A percentile compares a stretch with the other conserved stretches of the same genome.
Conservation (phyloP, 2,113 vertebrate genomes). For the Spilogale gracilis region DNA sequence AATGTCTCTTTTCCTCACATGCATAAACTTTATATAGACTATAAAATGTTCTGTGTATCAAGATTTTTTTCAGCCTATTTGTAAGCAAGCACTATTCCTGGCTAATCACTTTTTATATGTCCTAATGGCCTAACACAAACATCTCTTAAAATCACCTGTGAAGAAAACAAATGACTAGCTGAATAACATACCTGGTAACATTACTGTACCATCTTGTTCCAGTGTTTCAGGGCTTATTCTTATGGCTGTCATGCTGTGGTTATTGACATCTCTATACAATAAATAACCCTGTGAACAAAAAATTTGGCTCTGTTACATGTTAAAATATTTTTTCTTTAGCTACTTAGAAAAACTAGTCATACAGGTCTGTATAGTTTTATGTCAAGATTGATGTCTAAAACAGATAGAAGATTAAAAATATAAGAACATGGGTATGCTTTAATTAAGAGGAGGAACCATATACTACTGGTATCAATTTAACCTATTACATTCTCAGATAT, state of each 20-base stretch:
- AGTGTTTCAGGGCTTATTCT: slow-evolving; percentile 99
- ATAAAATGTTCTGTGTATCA: slow-evolving; percentile 11
- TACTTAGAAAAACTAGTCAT: slow-evolving; percentile 36
- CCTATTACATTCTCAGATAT: neutral
- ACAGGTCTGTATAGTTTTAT: neutral
- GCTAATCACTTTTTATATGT: neutral
- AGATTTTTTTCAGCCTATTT: slow-evolving; percentile 50
- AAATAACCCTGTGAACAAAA: slow-evolving; percentile 92
- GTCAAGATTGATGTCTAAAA: slow-evolving; percentile 1
- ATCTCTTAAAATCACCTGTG: slow-evolving; percentile 53
- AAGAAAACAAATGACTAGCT: slow-evolving; percentile 17
- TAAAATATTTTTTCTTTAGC: slow-evolving; percentile 53
- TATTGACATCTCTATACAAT: slow-evolving; percentile 97
- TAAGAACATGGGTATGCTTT: slow-evolving; percentile 22
- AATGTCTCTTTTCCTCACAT: slow-evolving; percentile 10
- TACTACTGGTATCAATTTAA: neutral
- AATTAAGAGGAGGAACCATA: neutral
- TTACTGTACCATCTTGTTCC: slow-evolving; percentile 96
- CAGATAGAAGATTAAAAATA: slow-evolving; percentile 43
- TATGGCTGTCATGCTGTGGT: slow-evolving; percentile 95
- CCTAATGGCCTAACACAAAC: slow-evolving; percentile 16
- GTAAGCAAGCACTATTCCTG: slow-evolving; percentile 54
- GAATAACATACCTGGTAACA: slow-evolving; percentile 94
- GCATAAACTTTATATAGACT: slow-evolving; percentile 13
- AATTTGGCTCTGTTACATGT: neutral